Evolutionary conservation across 2,888 invertebrate species (phyloP).

Genomic region (Pammene fasciana): DNA sequence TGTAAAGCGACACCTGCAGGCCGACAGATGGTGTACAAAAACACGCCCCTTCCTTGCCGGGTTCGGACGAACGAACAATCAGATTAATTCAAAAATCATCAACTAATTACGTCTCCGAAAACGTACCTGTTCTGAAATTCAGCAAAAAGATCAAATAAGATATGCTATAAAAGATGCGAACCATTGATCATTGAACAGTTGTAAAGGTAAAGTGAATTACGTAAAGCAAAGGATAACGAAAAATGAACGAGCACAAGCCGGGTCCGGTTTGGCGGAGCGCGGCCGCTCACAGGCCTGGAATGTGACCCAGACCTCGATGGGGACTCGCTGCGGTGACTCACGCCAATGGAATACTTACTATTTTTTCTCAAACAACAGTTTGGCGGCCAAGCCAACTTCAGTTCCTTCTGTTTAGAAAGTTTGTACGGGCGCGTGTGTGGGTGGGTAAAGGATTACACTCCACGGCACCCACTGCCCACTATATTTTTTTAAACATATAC

Average conservation of each 20-base stretch:
- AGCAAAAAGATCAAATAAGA: constrained; percentile 12
- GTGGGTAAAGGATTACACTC: constrained; percentile 68
- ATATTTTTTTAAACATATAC: constrained; percentile 50
- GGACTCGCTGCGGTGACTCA: constrained; percentile 75
- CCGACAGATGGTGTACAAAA: constrained; percentile 75
- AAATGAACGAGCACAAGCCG: constrained; percentile 53
- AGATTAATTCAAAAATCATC: constrained; percentile 60
- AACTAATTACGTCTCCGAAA: constrained; percentile 53
- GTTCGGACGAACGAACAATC: constrained; percentile 50
- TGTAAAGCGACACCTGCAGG: constrained; percentile 76
- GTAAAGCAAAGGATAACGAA: constrained; percentile 55
- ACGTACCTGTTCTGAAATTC: not conserved
- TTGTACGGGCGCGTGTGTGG: constrained; percentile 64
- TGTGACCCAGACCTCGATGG: constrained; percentile 79
- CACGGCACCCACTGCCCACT: constrained; percentile 56
- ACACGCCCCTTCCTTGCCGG: constrained; percentile 57
- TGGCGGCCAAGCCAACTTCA: constrained; percentile 45
- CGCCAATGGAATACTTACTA: constrained; percentile 53
- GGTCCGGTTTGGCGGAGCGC: constrained; percentile 55
- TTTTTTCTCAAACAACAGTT: constrained; percentile 56
- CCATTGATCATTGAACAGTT: constrained; percentile 15
- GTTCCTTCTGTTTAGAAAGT: constrained; percentile 72
- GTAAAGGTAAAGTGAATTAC: constrained; percentile 50
- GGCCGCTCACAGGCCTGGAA: constrained; percentile 62
- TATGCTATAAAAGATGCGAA: constrained; percentile 14